Evolutionary conservation across 2,113 vertebrate species (phyloP).

Genomic region (Poeciliopsis prolifica): DNA sequence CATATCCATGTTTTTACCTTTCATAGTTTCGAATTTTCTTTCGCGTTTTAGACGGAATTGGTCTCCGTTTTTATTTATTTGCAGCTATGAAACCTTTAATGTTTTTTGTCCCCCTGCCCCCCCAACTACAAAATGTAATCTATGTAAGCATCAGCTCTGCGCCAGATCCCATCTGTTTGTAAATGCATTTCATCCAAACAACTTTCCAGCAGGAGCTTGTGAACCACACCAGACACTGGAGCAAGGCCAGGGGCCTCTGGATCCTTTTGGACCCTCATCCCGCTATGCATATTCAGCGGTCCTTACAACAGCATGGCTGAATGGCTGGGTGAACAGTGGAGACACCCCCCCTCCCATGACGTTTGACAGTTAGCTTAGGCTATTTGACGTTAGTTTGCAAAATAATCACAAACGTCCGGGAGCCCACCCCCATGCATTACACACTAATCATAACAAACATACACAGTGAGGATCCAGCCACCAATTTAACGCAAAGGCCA

Average conservation of each 20-base stretch:
- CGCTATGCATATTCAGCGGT: neutral
- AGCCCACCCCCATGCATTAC: accelerated
- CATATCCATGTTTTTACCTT: neutral
- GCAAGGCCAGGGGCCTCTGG: conserved; percentile 3
- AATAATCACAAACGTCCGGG: neutral
- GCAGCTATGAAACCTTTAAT: neutral
- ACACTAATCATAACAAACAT: neutral
- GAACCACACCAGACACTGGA: neutral
- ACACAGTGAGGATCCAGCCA: accelerated
- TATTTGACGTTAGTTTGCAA: conserved; percentile 27
- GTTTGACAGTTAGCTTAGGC: conserved; percentile 47
- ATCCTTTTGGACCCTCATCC: conserved; percentile 5
- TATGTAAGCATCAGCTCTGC: neutral
- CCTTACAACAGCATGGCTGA: neutral
- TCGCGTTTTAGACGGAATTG: neutral
- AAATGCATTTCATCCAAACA: neutral
- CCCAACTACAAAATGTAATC: neutral
- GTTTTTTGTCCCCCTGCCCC: no score
- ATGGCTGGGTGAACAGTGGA: neutral
- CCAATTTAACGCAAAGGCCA: accelerated
- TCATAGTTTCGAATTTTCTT: neutral
- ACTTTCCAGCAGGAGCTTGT: neutral
- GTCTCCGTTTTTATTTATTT: neutral
- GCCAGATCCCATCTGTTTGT: neutral
- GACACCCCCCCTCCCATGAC: conserved; percentile 4